phyloP scores from a whole-genome alignment of 2,797 vertebrate species.

The Epinephelus coioides region DNA sequence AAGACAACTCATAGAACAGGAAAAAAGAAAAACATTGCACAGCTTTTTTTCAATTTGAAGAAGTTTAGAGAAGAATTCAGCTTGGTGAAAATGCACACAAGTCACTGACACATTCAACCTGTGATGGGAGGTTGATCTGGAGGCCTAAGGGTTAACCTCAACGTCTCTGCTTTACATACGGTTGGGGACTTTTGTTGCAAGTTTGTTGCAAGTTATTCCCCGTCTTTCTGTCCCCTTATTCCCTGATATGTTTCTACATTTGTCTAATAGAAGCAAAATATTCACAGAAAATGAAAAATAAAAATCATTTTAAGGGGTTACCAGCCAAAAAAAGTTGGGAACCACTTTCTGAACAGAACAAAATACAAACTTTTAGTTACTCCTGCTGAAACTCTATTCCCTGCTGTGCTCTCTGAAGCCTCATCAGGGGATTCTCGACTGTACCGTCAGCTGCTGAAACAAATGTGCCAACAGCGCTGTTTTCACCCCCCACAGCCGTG shows the following conservation, averaged over 20 bases:
- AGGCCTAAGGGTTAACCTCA: neutral
- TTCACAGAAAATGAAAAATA: too few species aligned
- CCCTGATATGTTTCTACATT: neutral
- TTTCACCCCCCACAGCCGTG: neutral
- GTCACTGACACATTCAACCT: too few species aligned
- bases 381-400: neutral
- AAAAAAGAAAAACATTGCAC: too few species aligned
- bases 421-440: slow-evolving; percentile 2
- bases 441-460: neutral
- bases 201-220: neutral
- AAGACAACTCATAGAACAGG: too few species aligned
- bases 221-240: neutral
- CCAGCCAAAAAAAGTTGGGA: neutral
- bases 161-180: accelerated
- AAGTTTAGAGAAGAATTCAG: too few species aligned
- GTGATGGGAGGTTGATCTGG: too few species aligned
- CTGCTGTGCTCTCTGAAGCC: neutral
- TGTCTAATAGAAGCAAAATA: neutral
- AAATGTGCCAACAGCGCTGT: neutral
- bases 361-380: neutral
- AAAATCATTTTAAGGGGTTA: neutral
- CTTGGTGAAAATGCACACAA: too few species aligned
- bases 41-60: too few species aligned
- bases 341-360: neutral
- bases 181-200: neutral